Evolutionary conservation across 1,140 invertebrate species (phyloP).

Genomic region (Oedothorax gibbosus): DNA sequence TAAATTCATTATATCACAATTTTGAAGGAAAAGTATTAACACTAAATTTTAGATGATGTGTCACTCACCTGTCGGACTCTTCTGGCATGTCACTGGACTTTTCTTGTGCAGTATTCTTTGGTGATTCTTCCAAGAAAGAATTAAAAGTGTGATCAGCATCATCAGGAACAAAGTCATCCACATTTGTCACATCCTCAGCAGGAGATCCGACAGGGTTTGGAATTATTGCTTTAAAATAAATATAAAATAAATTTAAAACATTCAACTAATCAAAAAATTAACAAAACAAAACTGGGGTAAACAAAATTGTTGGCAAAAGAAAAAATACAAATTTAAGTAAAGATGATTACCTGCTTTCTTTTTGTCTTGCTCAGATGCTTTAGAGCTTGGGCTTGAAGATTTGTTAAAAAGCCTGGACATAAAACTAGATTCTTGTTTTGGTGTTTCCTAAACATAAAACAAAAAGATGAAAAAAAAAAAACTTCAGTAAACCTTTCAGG

Average conservation of each 20-base stretch:
- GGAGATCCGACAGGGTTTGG: conserved; percentile 53
- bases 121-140: conserved; percentile 83
- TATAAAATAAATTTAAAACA: not conserved
- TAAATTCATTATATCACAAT: no score
- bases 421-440: conserved; percentile 57
- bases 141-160: conserved; percentile 75
- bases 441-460: conserved; percentile 36
- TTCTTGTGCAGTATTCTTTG: conserved; percentile 66
- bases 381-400: conserved; percentile 30
- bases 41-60: not conserved
- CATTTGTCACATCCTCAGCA: conserved; percentile 69
- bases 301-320: not conserved
- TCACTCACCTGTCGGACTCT: conserved; percentile 56
- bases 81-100: conserved; percentile 68
- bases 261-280: not conserved
- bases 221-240: not conserved
- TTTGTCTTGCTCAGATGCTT: conserved; percentile 60
- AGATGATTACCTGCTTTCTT: not conserved
- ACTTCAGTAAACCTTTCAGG: no score
- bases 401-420: conserved; percentile 59
- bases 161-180: conserved; percentile 89
- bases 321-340: conserved; percentile 2
- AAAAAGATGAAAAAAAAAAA: not conserved
- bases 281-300: not conserved
- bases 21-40: no score